These are phyloP conservation scores for Arge pagana DNA, from an alignment of 2,888 invertebrate species.

Conservation along the genomic window DNA sequence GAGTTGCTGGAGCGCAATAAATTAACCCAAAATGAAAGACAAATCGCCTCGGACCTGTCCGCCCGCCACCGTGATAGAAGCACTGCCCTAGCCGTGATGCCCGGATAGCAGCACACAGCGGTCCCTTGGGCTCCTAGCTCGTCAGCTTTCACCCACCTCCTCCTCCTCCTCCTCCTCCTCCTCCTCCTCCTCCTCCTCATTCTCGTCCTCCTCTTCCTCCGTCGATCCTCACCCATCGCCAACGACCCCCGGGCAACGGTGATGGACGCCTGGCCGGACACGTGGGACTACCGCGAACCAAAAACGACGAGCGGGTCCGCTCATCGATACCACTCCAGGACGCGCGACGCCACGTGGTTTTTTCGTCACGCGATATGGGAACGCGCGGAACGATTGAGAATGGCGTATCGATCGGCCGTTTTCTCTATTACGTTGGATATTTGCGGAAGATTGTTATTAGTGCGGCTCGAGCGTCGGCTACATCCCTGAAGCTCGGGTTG, in stretches of 20 bases:
- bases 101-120: slow-evolving; percentile 37
- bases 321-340: slow-evolving; percentile 8
- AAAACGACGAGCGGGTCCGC: slow-evolving; percentile 17
- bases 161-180: not conserved
- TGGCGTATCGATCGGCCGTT: not conserved
- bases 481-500: not conserved
- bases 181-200: slow-evolving; percentile 25
- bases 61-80: slow-evolving; percentile 58
- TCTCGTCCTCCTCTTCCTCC: slow-evolving; percentile 23
- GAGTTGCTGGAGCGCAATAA: slow-evolving; percentile 53
- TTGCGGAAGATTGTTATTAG: too few species aligned
- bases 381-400: not conserved
- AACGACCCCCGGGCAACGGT: slow-evolving; percentile 31
- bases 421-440: too few species aligned
- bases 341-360: slow-evolving; percentile 12
- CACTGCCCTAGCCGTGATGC: slow-evolving; percentile 50
- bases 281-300: slow-evolving; percentile 32
- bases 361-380: not conserved
- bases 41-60: slow-evolving; percentile 58
- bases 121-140: slow-evolving; percentile 33
- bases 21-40: slow-evolving; percentile 59
- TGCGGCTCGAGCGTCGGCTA: too few species aligned
- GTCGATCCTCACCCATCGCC: slow-evolving; percentile 23
- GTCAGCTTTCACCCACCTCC: slow-evolving; percentile 17
- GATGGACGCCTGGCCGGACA: slow-evolving; percentile 42